Evolutionary conservation across 2,113 vertebrate genomes (phyloP), one percentile per base, ranked within the genome.

Genomic region (Brachirus orientalis): DNA sequence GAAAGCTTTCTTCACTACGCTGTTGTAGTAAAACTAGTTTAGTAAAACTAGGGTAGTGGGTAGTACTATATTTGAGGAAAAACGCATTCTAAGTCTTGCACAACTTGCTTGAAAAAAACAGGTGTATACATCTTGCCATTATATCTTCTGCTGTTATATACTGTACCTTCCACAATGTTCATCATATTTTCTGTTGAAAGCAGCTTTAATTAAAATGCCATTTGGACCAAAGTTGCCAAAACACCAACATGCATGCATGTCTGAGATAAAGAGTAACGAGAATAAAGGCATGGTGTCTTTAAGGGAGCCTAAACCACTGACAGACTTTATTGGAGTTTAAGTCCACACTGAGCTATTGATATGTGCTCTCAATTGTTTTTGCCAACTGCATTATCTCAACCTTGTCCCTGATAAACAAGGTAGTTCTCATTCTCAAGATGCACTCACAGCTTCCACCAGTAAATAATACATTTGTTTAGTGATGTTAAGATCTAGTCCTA

Each of bases 401-500:
- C 45, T 47, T 58, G 48, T 47, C 36, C 41, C 62, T 58, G 67
- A 62, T 77, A 72, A 82, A 63, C 59, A 60, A 75, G 59, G 74
- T 69, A 62, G 45, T 75, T 82, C 36, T 75, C 47, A 53, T 73
- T 72, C 50, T 66, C 52, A 10, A 64, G 43, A 77, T 62, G 55
- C 47, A n/a, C 57, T 62, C 68, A 0, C 45, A 3, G 14, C 54
- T 41, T 68, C 69, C 61, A 35, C 22, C 61, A 19, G 64, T 71
- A 71, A 76, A 82, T 72, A 75, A 74, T 74, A 76, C 57, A 73
- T 73, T 60, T 56, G 45, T 56, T 70, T n/a, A 50, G 61, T n/a
- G 33, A 28, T 58, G 67, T 66, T 79, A 69, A 52, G 63, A 72
- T 72, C 63, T 60, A n/a, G 19, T 47, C 10, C 37, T 52, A 59